Percentiles rank a stretch among this genome's conserved stretches.
Conservation (phyloP, 37 sponge, comb jelly and placozoan species). For the Cladorhizidae sp. region DNA sequence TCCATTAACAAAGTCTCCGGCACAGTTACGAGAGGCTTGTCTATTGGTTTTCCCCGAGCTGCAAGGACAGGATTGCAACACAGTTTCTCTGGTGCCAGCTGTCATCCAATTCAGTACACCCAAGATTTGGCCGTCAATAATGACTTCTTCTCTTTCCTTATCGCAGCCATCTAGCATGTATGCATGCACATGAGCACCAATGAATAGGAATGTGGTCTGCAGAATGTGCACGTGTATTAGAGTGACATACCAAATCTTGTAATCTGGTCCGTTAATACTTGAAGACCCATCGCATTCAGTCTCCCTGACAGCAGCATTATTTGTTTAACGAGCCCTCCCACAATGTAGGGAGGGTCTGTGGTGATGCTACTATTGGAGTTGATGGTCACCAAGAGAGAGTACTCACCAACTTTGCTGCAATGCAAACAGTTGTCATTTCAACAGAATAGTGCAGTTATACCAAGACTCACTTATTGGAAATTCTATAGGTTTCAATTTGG, state of each 20-base stretch:
- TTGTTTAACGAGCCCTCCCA: not conserved
- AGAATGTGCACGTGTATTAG: not conserved
- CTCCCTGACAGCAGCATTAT: not conserved
- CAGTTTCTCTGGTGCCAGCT: constrained; percentile 33
- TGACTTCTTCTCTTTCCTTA: not conserved
- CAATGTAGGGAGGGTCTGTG: no score
- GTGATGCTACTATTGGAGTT: no score
- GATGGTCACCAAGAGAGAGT: no score
- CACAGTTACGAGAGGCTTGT: constrained; percentile 44
- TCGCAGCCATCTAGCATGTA: constrained; percentile 41
- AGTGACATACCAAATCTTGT: not conserved
- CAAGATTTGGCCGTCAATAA: not conserved
- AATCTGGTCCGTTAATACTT: not conserved
- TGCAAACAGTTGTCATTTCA: no score
- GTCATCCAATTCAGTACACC: constrained; percentile 38
- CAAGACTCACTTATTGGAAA: no score
- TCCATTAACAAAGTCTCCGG: constrained; percentile 46
- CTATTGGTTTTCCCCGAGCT: not conserved
- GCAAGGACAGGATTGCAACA: constrained; percentile 45
- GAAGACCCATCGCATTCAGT: not conserved
- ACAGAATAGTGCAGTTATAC: no score
- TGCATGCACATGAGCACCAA: not conserved
- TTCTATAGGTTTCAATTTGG: no score
- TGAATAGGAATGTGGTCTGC: no score
- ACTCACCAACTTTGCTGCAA: no score